Evolutionary conservation across 2,797 vertebrate genomes (phyloP).

Genomic region (Macroramphosus scolopax): DNA sequence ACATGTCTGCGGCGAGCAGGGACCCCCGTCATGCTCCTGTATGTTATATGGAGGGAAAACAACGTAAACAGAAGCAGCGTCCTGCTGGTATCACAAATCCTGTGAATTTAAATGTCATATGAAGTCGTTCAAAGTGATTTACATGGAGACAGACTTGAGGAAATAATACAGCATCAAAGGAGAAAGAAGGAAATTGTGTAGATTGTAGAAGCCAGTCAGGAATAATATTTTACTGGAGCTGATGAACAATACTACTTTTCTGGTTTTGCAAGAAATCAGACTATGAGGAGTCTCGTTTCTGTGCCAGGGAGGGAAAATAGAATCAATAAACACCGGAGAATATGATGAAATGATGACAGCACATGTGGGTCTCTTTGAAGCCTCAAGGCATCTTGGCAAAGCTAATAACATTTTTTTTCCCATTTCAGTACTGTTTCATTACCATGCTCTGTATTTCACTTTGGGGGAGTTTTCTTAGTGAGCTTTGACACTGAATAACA

Average conservation of each 20-base stretch:
- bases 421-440: slow-evolving; percentile 48
- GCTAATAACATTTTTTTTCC: slow-evolving; percentile 52
- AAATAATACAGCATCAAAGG: too few relatives aligned
- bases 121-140: too few relatives aligned
- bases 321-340: slow-evolving; percentile 52
- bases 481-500: slow-evolving; percentile 18
- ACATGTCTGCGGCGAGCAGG: slow-evolving; percentile 56
- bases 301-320: slow-evolving; percentile 18
- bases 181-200: too few relatives aligned
- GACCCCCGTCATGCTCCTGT: slow-evolving; percentile 15
- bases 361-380: slow-evolving; percentile 58
- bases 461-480: slow-evolving; percentile 16
- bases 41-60: slow-evolving; percentile 19
- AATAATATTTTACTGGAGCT: too few relatives aligned
- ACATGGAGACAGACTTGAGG: too few relatives aligned
- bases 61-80: slow-evolving; percentile 11
- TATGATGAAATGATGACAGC: slow-evolving; percentile 64
- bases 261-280: too few relatives aligned
- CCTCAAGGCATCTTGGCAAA: slow-evolving; percentile 53
- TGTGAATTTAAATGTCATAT: too few relatives aligned
- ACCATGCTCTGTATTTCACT: slow-evolving; percentile 37
- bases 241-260: too few relatives aligned
- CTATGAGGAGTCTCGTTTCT: slow-evolving; percentile 1
- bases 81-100: too few relatives aligned
- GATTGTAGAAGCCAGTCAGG: too few relatives aligned